These are phyloP conservation scores for Adelognathus sp. DNA, from an alignment of 2,888 invertebrate genomes.

Conservation along the genomic window DNA sequence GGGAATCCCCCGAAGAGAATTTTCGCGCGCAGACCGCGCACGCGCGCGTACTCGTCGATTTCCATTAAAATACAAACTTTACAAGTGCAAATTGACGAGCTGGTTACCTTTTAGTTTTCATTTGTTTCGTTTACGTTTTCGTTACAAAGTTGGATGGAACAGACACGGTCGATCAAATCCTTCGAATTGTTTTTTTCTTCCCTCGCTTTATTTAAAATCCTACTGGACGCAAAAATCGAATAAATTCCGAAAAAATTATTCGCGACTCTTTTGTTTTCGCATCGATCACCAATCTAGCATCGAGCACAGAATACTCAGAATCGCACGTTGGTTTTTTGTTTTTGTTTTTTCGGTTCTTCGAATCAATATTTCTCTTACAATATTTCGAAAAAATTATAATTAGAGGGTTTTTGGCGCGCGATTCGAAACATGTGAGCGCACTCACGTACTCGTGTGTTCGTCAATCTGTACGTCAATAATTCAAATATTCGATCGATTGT, in stretches of 20 bases:
- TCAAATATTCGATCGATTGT: too few relatives aligned
- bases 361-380: slow-evolving; percentile 52
- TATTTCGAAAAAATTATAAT: slow-evolving; percentile 45
- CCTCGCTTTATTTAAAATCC: slow-evolving; percentile 41
- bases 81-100: slow-evolving; percentile 61
- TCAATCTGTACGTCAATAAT: slow-evolving; percentile 75
- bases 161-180: slow-evolving; percentile 56
- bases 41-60: slow-evolving; percentile 43
- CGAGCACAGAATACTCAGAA: slow-evolving; percentile 33
- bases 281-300: slow-evolving; percentile 30
- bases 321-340: slow-evolving; percentile 18
- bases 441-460: slow-evolving; percentile 67
- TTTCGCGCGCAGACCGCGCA: not conserved
- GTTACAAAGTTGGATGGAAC: slow-evolving; percentile 62
- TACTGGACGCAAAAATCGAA: slow-evolving; percentile 61
- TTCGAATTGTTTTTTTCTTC: slow-evolving; percentile 33
- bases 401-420: slow-evolving; percentile 36
- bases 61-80: slow-evolving; percentile 59
- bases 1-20: not conserved
- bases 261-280: slow-evolving; percentile 21
- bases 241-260: slow-evolving; percentile 46
- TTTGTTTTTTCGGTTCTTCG: slow-evolving; percentile 2
- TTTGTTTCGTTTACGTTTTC: too few relatives aligned
- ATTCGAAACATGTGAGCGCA: slow-evolving; percentile 64
- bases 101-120: slow-evolving; percentile 9